Conservation (phyloP, 2,888 invertebrate species). For the Mythimna impura region DNA sequence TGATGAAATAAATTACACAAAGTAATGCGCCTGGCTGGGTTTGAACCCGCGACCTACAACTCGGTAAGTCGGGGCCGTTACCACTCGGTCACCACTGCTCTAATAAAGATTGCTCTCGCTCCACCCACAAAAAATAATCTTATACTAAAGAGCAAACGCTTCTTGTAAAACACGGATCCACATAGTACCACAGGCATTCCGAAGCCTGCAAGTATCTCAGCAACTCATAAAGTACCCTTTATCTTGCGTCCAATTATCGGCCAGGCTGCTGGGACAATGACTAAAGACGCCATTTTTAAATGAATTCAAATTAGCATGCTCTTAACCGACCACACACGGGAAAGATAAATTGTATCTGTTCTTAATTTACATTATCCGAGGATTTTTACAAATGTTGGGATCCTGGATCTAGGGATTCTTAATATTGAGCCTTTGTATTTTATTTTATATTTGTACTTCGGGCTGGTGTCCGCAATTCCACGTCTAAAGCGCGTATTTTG, state of each 20-base stretch:
- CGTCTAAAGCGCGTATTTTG: too few relatives aligned
- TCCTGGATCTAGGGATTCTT: constrained; percentile 8
- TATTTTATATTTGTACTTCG: too few relatives aligned
- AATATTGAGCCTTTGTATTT: background rate
- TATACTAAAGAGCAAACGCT: background rate
- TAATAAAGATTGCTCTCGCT: too few relatives aligned
- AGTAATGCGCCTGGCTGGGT: too few relatives aligned
- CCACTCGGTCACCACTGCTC: too few relatives aligned
- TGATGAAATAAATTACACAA: too few relatives aligned
- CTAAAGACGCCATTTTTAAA: constrained; percentile 53
- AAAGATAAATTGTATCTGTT: constrained; percentile 64
- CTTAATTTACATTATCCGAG: constrained; percentile 61
- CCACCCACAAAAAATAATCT: background rate
- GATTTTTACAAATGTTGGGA: constrained; percentile 47
- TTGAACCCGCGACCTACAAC: too few relatives aligned
- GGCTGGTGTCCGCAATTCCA: too few relatives aligned
- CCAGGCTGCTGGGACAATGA: constrained; percentile 56
- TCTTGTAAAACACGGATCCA: constrained; percentile 6
- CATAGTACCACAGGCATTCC: constrained; percentile 15
- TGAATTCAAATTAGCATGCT: constrained; percentile 62
- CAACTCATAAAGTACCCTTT: constrained; percentile 57
- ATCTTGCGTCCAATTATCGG: constrained; percentile 62
- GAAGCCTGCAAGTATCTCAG: constrained; percentile 23
- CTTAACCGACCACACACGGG: constrained; percentile 69
- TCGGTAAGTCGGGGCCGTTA: too few relatives aligned